phyloP scores from a whole-genome alignment of 2,888 invertebrate genomes.

The Lasius platythorax region DNA sequence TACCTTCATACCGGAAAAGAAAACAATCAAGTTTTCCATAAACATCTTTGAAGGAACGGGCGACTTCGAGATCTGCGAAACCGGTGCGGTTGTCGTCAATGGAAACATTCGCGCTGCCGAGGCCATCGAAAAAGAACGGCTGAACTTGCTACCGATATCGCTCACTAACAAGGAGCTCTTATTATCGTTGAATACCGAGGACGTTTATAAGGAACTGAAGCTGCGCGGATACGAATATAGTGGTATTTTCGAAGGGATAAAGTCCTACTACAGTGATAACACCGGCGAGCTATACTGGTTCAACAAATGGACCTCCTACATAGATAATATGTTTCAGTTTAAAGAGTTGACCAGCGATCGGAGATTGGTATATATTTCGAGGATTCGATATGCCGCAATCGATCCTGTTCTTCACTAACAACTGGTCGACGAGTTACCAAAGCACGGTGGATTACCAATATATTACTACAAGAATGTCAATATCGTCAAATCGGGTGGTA shows the following conservation, averaged over 20 bases:
- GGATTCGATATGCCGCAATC: constrained; percentile 93
- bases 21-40: constrained; percentile 92
- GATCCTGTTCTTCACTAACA: constrained; percentile 91
- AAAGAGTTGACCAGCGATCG: constrained; percentile 92
- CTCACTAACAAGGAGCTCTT: constrained; percentile 85
- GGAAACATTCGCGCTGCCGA: constrained; percentile 91
- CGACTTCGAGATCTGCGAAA: constrained; percentile 96
- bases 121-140: constrained; percentile 89
- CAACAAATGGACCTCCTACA: constrained; percentile 97
- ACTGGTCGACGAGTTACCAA: constrained; percentile 80
- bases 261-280: constrained; percentile 91
- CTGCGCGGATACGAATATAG: constrained; percentile 95
- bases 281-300: constrained; percentile 94
- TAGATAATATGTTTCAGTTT: constrained; percentile 98
- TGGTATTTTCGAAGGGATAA: constrained; percentile 94
- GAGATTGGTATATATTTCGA: constrained; percentile 94
- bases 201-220: constrained; percentile 95
- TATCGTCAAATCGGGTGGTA: constrained; percentile 93
- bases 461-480: constrained; percentile 91
- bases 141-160: constrained; percentile 87
- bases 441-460: constrained; percentile 87
- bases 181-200: constrained; percentile 88
- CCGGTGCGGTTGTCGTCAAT: constrained; percentile 93
- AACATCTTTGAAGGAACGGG: constrained; percentile 94
- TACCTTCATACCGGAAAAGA: constrained; percentile 96